phyloP scores from a whole-genome alignment of 92 coral and sea anemone species.

The Bergia sp. region DNA sequence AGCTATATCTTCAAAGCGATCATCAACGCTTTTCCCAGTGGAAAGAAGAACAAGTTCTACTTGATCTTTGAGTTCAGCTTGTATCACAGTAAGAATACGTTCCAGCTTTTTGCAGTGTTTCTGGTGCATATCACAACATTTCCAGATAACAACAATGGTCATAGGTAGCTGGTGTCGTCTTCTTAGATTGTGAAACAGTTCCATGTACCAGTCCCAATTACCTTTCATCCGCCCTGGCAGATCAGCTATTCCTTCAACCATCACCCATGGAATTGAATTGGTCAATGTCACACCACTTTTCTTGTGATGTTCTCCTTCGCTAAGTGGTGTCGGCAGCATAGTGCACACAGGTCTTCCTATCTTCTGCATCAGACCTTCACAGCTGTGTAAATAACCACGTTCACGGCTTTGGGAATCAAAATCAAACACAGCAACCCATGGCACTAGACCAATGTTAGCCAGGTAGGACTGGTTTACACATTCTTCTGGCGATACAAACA shows the following conservation, averaged over 20 bases:
- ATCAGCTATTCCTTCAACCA: conserved; percentile 60
- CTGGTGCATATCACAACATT: conserved; percentile 9
- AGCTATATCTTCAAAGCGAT: conserved; percentile 60
- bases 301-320: conserved; percentile 2
- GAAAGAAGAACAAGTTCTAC: conserved; percentile 48
- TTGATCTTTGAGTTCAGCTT: conserved; percentile 39
- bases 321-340: conserved; percentile 54
- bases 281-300: background rate
- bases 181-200: conserved; percentile 50
- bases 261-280: conserved; percentile 61
- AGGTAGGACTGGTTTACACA: conserved; percentile 36
- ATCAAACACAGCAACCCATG: conserved; percentile 74
- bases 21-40: conserved; percentile 26
- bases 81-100: conserved; percentile 38
- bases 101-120: conserved; percentile 48
- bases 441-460: conserved; percentile 56
- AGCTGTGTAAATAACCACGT: conserved; percentile 53
- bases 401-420: conserved; percentile 55
- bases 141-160: conserved; percentile 62
- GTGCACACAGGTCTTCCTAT: conserved; percentile 67
- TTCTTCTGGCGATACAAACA: conserved; percentile 65
- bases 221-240: conserved; percentile 33
- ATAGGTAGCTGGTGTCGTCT: conserved; percentile 50
- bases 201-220: conserved; percentile 59
- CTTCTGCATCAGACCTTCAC: conserved; percentile 49